Percentiles rank a stretch among this genome's conserved stretches.
These are phyloP conservation scores for Tretioscincus oriximinensis DNA, from an alignment of 2,113 vertebrate genomes.

Conservation along the genomic window DNA sequence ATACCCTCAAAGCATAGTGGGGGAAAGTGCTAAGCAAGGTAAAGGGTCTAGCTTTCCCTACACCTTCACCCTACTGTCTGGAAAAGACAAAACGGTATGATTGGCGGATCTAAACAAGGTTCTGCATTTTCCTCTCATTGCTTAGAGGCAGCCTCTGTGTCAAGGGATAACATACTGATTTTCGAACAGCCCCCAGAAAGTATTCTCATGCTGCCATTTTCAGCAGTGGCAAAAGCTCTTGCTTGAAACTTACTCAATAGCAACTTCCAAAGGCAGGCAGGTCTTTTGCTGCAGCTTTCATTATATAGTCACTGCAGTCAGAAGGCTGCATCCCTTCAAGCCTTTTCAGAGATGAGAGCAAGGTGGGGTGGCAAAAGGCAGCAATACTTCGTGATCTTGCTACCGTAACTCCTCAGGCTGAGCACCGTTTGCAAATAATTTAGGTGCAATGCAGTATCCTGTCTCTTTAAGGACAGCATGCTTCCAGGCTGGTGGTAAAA, in stretches of 20 bases:
- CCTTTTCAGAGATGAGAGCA: background rate
- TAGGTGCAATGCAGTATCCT: slow-evolving; percentile 69
- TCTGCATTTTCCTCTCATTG: no score
- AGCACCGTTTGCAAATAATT: slow-evolving; percentile 34
- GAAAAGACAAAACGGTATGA: no score
- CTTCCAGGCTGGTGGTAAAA: slow-evolving; percentile 13
- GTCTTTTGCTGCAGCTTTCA: slow-evolving; percentile 31
- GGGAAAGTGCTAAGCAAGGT: background rate
- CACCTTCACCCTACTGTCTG: background rate
- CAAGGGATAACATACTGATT: background rate
- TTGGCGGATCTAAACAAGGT: no score
- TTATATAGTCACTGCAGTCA: slow-evolving; percentile 38
- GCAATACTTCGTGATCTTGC: slow-evolving; percentile 19
- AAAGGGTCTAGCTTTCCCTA: background rate
- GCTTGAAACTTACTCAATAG: slow-evolving; percentile 15
- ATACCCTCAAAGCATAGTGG: accelerated
- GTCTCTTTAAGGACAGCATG: slow-evolving; percentile 47
- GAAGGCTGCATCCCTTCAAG: slow-evolving; percentile 40
- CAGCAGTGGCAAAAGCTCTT: background rate
- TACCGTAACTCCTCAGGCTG: slow-evolving; percentile 24
- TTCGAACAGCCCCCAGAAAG: background rate
- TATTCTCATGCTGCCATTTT: background rate
- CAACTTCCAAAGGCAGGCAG: slow-evolving; percentile 36
- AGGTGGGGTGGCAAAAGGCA: background rate
- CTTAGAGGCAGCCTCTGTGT: background rate